Conservation (phyloP, 1,140 invertebrate species). For the Brachionus rubens region DNA sequence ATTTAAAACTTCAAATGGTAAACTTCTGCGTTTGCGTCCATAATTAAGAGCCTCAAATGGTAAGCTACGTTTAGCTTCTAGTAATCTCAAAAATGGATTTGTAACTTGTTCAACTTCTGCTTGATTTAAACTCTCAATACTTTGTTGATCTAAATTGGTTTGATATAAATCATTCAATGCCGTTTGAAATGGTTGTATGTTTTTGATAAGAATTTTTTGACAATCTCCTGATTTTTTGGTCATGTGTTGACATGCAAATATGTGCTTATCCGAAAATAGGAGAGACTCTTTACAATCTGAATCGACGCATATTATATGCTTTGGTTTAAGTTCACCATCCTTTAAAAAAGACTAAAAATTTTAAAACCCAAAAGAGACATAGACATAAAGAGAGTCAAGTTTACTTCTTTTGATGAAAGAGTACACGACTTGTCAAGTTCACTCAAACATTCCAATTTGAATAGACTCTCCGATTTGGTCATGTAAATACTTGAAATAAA, state of each 20-base stretch:
- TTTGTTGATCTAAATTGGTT: not conserved
- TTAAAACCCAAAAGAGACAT: not conserved
- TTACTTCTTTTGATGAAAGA: constrained; percentile 11
- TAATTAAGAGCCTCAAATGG: constrained; percentile 1
- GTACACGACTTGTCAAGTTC: constrained; percentile 10
- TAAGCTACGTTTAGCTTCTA: constrained; percentile 5
- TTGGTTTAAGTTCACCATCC: constrained; percentile 7
- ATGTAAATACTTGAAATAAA: not conserved
- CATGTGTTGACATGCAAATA: constrained; percentile 40
- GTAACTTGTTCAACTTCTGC: not conserved
- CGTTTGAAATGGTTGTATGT: constrained; percentile 9
- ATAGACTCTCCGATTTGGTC: not conserved
- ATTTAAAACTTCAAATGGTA: constrained; percentile 37
- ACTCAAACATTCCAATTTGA: constrained; percentile 11
- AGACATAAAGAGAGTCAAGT: not conserved
- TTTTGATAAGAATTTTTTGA: constrained; percentile 21
- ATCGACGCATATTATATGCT: constrained; percentile 31
- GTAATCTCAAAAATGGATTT: not conserved
- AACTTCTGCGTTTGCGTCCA: constrained; percentile 11
- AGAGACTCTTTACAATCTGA: constrained; percentile 37
- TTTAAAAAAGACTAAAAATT: not conserved
- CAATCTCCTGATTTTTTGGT: constrained; percentile 28
- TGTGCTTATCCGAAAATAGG: constrained; percentile 21
- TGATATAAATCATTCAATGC: constrained; percentile 18
- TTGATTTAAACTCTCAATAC: not conserved